Evolutionary conservation across 2,797 vertebrate genomes (phyloP), one percentile per base, ranked within the genome.

Genomic region (Chrosomus eos): DNA sequence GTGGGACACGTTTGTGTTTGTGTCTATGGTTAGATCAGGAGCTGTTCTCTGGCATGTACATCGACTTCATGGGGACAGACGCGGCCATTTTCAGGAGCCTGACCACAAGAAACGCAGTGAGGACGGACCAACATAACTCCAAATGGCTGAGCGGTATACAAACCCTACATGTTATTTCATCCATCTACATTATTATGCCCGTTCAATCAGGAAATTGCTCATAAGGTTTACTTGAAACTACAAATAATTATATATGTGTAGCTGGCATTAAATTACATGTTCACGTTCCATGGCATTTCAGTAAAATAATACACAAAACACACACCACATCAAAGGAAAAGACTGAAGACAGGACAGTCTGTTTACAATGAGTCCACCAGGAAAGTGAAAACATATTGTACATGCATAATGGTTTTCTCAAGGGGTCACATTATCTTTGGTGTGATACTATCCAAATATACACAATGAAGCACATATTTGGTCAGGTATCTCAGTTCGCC

Each of bases 21-120:
- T 81, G 14, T 31, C 18, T 78, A 2, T 80, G 43, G 70, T 1
- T 76, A 99, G 98, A 99, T 91, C 97, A 99, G 93, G 98, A 99
- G 90, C 94, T 99, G 62, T 99, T 99, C 94, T 99, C 98, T 7
- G 98, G 97, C 87, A 97, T 99, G 96, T 99, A 98, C 90, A 99
- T 99, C 74, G 98, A 99, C 95, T 99, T 99, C 93, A 99, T 99
- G 98, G 98, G 98, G 86, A 99, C 97, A 0, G 98, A 99, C 87
- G 97, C 97, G 0, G 98, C 98, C 88, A 98, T 99, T 94, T 99
- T 99, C 92, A 96, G 98, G 91, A 99, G 98, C 90, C 94, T 99
- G 89, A 99, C 98, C 78, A 96, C 89, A 89, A 96, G 97, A 82
- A 99, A 99, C 73, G 96, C 98, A 1, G 97, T 99, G 87, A 93